Conservation (phyloP, 2,888 invertebrate species). For the Papilio demoleus region DNA sequence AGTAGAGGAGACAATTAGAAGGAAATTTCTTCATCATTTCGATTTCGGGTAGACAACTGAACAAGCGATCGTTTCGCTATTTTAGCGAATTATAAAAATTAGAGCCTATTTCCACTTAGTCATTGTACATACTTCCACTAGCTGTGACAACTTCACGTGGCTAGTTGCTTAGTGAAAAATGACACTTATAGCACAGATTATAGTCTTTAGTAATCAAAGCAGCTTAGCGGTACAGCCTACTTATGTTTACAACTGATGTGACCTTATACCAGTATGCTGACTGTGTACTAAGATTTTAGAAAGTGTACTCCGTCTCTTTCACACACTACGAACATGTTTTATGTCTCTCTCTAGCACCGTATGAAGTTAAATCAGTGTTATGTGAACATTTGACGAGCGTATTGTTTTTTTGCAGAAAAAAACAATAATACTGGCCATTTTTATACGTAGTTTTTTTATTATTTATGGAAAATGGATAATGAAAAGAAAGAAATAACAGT, state of each 20-base stretch:
- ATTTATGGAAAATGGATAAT: conserved; percentile 26
- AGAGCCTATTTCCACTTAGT: too few species aligned
- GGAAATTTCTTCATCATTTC: too few species aligned
- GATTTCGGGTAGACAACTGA: too few species aligned
- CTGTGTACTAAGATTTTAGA: conserved; percentile 70
- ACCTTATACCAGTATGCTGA: conserved; percentile 68
- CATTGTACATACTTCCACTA: too few species aligned
- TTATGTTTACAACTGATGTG: conserved; percentile 59
- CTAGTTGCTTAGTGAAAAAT: too few species aligned
- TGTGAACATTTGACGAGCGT: conserved; percentile 53
- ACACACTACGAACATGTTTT: conserved; percentile 22
- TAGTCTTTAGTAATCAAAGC: neutral
- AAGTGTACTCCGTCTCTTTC: conserved; percentile 64
- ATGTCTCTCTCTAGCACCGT: conserved; percentile 52
- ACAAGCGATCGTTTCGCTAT: too few species aligned
- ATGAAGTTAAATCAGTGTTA: conserved; percentile 39
- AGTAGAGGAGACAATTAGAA: too few species aligned
- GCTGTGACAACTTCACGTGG: too few species aligned
- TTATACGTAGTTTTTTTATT: neutral
- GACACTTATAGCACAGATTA: too few species aligned
- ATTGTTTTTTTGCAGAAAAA: conserved; percentile 36
- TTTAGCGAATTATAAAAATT: too few species aligned
- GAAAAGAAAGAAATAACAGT: conserved; percentile 4
- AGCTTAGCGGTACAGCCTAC: conserved; percentile 21
- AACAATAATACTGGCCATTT: neutral